phyloP scores from a whole-genome alignment of 2,113 vertebrate species.

The Drymodes brunneopygia region DNA sequence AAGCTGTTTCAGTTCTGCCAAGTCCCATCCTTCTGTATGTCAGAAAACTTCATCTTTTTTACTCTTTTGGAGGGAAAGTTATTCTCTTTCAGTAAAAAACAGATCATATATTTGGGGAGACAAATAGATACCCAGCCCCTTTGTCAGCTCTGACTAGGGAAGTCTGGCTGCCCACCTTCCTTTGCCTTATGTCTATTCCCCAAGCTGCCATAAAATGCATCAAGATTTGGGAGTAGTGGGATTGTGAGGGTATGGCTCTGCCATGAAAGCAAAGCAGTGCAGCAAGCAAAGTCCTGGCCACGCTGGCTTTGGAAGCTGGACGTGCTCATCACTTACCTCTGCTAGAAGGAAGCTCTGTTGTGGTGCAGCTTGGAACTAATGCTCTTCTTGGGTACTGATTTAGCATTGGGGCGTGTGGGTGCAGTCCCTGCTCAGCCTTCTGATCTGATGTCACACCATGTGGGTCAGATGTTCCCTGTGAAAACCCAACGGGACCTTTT shows the following conservation, averaged over 20 bases:
- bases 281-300: not conserved
- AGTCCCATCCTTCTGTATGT: not conserved
- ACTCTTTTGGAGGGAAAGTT: not conserved
- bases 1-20: not conserved
- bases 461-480: not conserved
- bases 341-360: not conserved
- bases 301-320: not conserved
- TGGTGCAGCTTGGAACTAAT: not conserved
- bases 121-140: not conserved
- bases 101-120: not conserved
- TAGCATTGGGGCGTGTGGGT: not conserved
- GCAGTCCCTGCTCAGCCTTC: not conserved
- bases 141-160: not conserved
- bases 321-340: not conserved
- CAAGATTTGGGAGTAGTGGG: not conserved
- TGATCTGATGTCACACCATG: not conserved
- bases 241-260: not conserved
- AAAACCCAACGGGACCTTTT: not conserved
- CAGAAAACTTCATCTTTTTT: not conserved
- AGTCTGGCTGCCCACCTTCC: not conserved
- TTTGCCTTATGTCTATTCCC: not conserved
- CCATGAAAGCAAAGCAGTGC: not conserved
- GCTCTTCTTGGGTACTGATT: not conserved
- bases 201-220: not conserved
- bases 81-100: not conserved